Evolutionary conservation across 2,888 invertebrate genomes (phyloP), one percentile per base, ranked within the genome.

Genomic region (Pyrocoelia pectoralis): DNA sequence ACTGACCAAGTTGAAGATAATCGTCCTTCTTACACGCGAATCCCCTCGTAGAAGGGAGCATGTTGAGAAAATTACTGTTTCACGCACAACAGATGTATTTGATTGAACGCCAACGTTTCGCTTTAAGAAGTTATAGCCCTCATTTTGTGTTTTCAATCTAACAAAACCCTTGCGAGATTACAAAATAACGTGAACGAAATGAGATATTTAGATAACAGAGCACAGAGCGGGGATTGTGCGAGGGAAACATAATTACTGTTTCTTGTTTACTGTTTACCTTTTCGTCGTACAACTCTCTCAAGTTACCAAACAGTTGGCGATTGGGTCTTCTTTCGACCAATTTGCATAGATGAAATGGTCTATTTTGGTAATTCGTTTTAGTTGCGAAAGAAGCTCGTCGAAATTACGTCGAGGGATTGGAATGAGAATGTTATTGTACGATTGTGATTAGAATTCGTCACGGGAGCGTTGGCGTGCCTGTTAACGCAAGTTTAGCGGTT

Each of bases 21-120:
- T 24, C 24, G 24, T 24, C 24, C 24, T 6, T 6, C 24, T 6
- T 6, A 24, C 6, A 3, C 24, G 6, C 24, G 24, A n/a, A n/a
- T 24, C 24, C 24, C 24, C 24, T 24, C 24, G 24, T 24, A 24
- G 3, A 24, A 8, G n/a, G 33, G 8, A 33, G 8, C 33, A 33
- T n/a, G 33, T 33, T 33, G 33, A 8, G n/a, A 33, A 33, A n/a
- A 33, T 33, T 33, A n/a, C 33, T 6, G 24, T 6, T 24, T 24
- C 33, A 33, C n/a, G 33, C 33, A 33, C 33, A n/a, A n/a, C n/a
- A 33, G 33, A 33, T 33, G 33, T 33, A n/a, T n/a, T 33, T 33
- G 33, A 33, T 33, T 33, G 33, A 33, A 33, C n/a, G 9, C 2
- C 33, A 8, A 33, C 33, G 33, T 33, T 33, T 33, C n/a, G 8